These are phyloP conservation scores for Turritopsis rubra DNA, from an alignment of 30 jellyfish, hydroid and myxozoan species.

Conservation along the genomic window DNA sequence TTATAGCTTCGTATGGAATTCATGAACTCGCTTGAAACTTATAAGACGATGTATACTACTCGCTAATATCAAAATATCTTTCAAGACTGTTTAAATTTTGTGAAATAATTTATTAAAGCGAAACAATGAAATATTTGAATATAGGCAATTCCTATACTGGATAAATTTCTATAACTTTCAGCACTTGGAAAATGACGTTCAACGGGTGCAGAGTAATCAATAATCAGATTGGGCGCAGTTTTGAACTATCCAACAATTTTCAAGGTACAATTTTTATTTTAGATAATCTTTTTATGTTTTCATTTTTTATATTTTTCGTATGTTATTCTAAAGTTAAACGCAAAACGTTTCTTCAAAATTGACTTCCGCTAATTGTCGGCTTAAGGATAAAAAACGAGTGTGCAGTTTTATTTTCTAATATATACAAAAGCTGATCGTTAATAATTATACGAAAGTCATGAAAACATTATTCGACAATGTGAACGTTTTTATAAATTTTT, in stretches of 20 bases:
- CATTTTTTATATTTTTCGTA: not conserved
- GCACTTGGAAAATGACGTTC: not conserved
- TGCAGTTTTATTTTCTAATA: not conserved
- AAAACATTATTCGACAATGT: not conserved
- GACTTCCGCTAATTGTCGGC: not conserved
- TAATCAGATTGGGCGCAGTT: not conserved
- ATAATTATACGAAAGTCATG: not conserved
- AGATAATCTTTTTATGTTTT: not conserved
- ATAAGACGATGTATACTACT: not conserved
- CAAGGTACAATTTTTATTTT: not conserved
- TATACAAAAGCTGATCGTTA: not conserved
- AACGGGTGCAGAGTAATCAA: not conserved
- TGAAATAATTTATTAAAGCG: not conserved
- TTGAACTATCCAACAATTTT: not conserved
- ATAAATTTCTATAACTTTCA: not conserved
- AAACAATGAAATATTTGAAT: not conserved
- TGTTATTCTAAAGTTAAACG: too few relatives aligned
- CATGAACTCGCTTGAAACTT: not conserved
- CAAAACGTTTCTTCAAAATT: not conserved
- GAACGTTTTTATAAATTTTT: not conserved
- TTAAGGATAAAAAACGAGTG: not conserved
- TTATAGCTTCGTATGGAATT: not conserved
- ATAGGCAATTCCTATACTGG: not conserved
- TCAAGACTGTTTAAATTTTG: not conserved
- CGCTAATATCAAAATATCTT: not conserved